phyloP scores from a whole-genome alignment of 2,888 invertebrate genomes.

The Uropetala carovei region DNA sequence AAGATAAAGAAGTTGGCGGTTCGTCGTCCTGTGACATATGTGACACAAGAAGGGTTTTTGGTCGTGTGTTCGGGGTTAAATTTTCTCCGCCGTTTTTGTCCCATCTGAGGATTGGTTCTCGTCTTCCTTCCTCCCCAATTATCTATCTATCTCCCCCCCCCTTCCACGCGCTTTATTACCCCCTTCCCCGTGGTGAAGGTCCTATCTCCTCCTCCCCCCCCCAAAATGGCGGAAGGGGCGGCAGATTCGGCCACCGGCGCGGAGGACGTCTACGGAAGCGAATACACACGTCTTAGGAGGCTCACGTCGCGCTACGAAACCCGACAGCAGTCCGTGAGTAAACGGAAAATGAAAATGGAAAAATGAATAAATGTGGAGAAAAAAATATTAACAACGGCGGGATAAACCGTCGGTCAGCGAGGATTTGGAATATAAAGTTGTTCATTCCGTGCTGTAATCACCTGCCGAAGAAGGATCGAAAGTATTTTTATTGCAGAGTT shows the following conservation, averaged over 20 bases:
- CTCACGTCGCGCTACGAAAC: conserved; percentile 83
- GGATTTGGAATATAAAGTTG: too few relatives aligned
- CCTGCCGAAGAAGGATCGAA: too few relatives aligned
- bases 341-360: background rate
- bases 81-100: background rate
- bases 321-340: conserved; percentile 83
- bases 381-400: too few relatives aligned
- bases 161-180: background rate
- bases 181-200: background rate
- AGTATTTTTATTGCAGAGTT: too few relatives aligned
- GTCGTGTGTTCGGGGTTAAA: background rate
- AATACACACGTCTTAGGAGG: conserved; percentile 82
- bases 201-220: conserved; percentile 70
- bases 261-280: conserved; percentile 80
- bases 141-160: background rate
- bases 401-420: too few relatives aligned
- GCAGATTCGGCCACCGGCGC: conserved; percentile 69
- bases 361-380: too few relatives aligned
- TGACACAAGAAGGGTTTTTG: background rate
- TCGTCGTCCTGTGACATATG: background rate
- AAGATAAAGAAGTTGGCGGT: background rate
- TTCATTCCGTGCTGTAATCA: too few relatives aligned
- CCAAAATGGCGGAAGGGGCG: conserved; percentile 72
- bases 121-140: background rate
- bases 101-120: background rate